Evolutionary conservation across 2,888 invertebrate species (phyloP).

Genomic region (Conus canariensis): DNA sequence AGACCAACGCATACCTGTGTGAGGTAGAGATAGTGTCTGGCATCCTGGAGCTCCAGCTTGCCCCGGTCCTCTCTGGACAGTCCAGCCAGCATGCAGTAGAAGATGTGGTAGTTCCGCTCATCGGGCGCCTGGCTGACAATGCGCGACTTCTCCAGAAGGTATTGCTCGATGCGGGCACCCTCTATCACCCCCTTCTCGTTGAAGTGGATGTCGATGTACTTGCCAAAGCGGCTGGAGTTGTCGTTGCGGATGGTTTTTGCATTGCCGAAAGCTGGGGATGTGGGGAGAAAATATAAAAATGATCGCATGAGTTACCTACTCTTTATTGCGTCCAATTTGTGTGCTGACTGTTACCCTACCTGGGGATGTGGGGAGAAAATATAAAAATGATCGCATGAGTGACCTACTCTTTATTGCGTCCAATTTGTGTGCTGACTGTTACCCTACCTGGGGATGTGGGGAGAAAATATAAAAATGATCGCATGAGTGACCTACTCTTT

Average conservation of each 20-base stretch:
- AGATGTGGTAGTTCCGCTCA: slow-evolving; percentile 98
- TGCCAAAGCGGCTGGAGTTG: slow-evolving; percentile 99
- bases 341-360: slow-evolving; percentile 77
- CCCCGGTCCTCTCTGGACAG: slow-evolving; percentile 93
- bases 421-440: too few species aligned
- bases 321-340: too few species aligned
- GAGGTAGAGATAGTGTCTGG: slow-evolving; percentile 94
- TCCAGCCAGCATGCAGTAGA: slow-evolving; percentile 96
- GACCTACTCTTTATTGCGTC: too few species aligned
- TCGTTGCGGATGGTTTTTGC: slow-evolving; percentile 99
- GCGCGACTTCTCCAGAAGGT: slow-evolving; percentile 97
- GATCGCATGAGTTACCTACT: background rate
- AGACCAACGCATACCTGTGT: slow-evolving; percentile 82
- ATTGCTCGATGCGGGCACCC: slow-evolving; percentile 99
- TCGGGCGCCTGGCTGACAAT: slow-evolving; percentile 93
- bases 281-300: background rate
- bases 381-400: background rate
- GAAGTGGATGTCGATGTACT: slow-evolving; percentile 99
- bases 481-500: background rate
- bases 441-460: slow-evolving; percentile 37
- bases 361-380: slow-evolving; percentile 68
- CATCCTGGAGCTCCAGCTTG: slow-evolving; percentile 92
- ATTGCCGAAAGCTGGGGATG: slow-evolving; percentile 93
- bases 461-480: background rate
- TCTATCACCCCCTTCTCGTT: slow-evolving; percentile 96